These are phyloP conservation scores for Xenentodon cancila DNA, from an alignment of 2,797 vertebrate species.

Conservation along the genomic window DNA sequence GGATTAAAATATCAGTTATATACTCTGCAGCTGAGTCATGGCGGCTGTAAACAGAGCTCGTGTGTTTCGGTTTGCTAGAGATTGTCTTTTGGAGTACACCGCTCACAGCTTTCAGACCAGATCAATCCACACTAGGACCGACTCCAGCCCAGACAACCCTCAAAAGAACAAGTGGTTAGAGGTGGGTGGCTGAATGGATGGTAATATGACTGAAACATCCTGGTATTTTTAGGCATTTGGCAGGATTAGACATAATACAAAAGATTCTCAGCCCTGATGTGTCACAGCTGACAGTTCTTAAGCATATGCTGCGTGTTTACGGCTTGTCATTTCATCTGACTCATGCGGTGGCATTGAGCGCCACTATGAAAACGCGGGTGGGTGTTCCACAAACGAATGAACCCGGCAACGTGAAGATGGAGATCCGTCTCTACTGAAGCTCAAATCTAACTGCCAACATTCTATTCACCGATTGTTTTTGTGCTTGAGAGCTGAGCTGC, in stretches of 20 bases:
- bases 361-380: slow-evolving; percentile 4
- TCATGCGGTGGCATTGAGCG: not conserved
- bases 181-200: slow-evolving; percentile 1
- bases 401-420: not conserved
- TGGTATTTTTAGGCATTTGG: not conserved
- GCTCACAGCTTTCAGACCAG: no score
- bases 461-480: no score
- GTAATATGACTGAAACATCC: not conserved
- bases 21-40: no score
- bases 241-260: not conserved
- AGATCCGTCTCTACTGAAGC: not conserved
- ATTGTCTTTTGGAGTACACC: not conserved
- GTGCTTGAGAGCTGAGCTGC: no score
- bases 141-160: not conserved
- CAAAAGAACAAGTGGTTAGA: not conserved
- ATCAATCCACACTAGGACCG: not conserved
- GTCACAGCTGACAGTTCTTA: not conserved
- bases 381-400: not conserved
- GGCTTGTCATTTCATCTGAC: not conserved
- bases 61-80: not conserved
- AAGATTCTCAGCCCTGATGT: not conserved
- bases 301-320: not conserved
- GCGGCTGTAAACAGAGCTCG: not conserved
- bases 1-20: not conserved
- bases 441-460: no score